Evolutionary conservation across 2,113 vertebrate species (phyloP).

Genomic region (Trachemys scripta): DNA sequence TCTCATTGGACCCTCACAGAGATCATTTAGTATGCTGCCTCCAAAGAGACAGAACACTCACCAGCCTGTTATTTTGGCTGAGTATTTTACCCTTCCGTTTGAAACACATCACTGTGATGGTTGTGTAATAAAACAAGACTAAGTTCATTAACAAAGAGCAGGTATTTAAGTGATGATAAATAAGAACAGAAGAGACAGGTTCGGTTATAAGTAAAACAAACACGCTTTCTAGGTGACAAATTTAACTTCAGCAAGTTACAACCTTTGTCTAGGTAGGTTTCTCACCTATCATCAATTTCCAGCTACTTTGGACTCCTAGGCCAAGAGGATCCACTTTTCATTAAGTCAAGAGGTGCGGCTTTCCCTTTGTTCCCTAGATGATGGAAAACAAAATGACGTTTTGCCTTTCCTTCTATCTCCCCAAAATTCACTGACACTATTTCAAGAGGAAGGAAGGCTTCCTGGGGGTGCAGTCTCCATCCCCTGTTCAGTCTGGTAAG

Average conservation of each 20-base stretch:
- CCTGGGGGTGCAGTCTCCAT: background rate
- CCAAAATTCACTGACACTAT: background rate
- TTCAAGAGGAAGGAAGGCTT: background rate
- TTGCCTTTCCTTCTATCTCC: background rate
- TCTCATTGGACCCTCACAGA: background rate
- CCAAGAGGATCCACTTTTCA: background rate
- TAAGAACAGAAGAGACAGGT: background rate
- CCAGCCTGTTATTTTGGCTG: background rate
- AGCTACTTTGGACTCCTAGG: background rate
- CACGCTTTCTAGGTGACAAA: background rate
- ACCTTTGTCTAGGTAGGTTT: background rate
- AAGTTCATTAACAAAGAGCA: background rate
- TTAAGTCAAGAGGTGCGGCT: background rate
- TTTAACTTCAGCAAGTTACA: background rate
- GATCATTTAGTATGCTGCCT: background rate
- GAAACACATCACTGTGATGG: background rate
- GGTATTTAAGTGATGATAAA: background rate
- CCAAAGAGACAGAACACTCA: background rate
- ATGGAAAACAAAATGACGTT: background rate
- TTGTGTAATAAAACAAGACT: background rate
- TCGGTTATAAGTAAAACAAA: background rate
- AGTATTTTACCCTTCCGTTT: background rate
- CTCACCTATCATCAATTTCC: background rate
- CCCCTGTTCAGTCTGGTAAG: background rate
- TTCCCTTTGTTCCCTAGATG: background rate